Percentiles rank a stretch among this genome's conserved stretches.
phyloP scores from a whole-genome alignment of 2,888 invertebrate genomes.

The Dioctria rufipes region DNA sequence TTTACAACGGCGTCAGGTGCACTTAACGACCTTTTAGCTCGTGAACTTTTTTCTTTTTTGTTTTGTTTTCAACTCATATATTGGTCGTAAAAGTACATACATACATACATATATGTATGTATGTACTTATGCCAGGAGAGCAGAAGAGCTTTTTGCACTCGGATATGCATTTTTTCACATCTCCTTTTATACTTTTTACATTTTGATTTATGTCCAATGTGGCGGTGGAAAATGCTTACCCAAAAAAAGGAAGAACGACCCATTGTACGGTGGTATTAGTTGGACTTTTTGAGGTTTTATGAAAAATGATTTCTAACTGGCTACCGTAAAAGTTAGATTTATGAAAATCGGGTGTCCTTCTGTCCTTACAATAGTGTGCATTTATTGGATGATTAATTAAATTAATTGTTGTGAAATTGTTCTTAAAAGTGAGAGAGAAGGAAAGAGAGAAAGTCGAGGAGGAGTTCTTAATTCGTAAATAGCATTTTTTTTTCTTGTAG shows the following conservation, averaged over 20 bases:
- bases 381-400: no score
- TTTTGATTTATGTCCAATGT: slow-evolving; percentile 50
- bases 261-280: slow-evolving; percentile 47
- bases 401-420: no score
- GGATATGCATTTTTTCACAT: slow-evolving; percentile 31
- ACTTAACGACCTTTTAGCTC: slow-evolving; percentile 51
- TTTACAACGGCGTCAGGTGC: slow-evolving; percentile 53
- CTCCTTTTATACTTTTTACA: slow-evolving; percentile 26
- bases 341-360: slow-evolving; percentile 3
- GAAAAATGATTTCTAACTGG: slow-evolving; percentile 48
- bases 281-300: slow-evolving; percentile 51
- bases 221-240: slow-evolving; percentile 46
- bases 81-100: neutral
- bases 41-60: slow-evolving; percentile 6
- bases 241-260: slow-evolving; percentile 27
- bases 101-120: neutral
- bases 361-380: no score
- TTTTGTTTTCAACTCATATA: slow-evolving; percentile 6
- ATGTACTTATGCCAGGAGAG: neutral
- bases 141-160: slow-evolving; percentile 1
- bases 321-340: slow-evolving; percentile 24
- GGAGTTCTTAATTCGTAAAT: no score
- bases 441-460: no score
- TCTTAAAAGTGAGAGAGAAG: no score
- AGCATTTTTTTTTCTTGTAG: no score